phyloP scores from a whole-genome alignment of 2,113 vertebrate genomes.

The Crotalus horridus region DNA sequence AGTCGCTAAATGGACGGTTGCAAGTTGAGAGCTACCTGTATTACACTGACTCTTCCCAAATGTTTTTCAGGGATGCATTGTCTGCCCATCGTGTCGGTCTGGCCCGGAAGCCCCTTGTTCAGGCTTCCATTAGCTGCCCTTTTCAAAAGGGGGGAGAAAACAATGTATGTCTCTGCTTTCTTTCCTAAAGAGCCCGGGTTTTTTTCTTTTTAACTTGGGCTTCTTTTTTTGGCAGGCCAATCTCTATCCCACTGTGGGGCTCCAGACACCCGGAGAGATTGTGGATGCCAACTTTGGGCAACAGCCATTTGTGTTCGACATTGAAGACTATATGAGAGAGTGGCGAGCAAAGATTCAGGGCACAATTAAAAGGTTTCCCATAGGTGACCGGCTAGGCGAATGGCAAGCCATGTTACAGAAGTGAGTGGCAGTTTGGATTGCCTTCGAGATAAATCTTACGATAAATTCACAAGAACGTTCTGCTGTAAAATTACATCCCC shows the following conservation, averaged over 20 bases:
- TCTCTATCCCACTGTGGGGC: slow-evolving; percentile 95
- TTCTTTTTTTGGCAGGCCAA: slow-evolving; percentile 82
- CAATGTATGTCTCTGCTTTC: not conserved
- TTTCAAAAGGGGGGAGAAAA: not conserved
- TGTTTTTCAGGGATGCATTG: not conserved
- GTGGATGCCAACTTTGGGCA: slow-evolving; percentile 98
- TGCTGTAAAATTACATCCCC: not conserved
- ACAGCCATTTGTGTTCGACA: slow-evolving; percentile 98
- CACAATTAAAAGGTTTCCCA: slow-evolving; percentile 93
- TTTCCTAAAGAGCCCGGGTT: not conserved
- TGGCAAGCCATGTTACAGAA: slow-evolving; percentile 98
- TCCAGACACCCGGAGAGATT: slow-evolving; percentile 97
- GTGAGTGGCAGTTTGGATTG: slow-evolving; percentile 70
- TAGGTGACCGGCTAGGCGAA: slow-evolving; percentile 92
- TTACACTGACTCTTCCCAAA: rapidly evolving
- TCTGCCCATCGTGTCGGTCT: not conserved
- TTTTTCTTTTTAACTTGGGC: slow-evolving; percentile 42
- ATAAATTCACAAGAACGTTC: not conserved
- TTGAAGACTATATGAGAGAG: slow-evolving; percentile 98
- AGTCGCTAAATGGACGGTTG: not conserved
- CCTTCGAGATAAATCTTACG: not conserved
- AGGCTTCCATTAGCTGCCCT: not conserved
- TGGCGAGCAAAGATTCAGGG: slow-evolving; percentile 95
- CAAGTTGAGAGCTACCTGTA: not conserved
- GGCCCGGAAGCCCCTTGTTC: not conserved